Evolutionary conservation across 2,113 vertebrate species (phyloP).

Genomic region (Xenopus laevis): DNA sequence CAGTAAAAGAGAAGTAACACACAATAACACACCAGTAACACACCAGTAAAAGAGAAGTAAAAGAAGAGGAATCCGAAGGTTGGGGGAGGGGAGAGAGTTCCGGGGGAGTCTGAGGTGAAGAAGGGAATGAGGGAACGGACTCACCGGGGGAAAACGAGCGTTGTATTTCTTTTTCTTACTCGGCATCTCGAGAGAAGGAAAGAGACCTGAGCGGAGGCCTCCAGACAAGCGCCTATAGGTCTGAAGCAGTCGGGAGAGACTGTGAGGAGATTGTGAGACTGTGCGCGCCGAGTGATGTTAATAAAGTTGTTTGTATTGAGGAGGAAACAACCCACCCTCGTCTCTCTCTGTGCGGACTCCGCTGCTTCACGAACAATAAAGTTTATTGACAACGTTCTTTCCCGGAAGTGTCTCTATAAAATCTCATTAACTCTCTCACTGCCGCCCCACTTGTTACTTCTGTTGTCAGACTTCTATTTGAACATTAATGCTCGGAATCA

Average conservation of each 20-base stretch:
- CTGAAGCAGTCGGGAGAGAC: neutral
- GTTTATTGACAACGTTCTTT: constrained; percentile 1
- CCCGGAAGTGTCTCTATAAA: too few relatives aligned
- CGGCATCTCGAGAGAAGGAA: constrained; percentile 63
- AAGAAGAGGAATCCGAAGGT: too few relatives aligned
- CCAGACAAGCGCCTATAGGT: neutral
- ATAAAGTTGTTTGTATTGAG: constrained; percentile 26
- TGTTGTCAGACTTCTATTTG: too few relatives aligned
- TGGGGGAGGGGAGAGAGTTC: too few relatives aligned
- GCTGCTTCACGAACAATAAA: constrained; percentile 11
- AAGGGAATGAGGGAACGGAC: constrained; percentile 40
- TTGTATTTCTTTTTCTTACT: constrained; percentile 95
- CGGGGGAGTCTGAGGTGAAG: neutral
- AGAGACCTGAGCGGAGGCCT: neutral
- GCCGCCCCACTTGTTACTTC: too few relatives aligned
- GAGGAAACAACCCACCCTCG: neutral
- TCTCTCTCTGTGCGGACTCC: too few relatives aligned
- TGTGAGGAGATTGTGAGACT: constrained; percentile 9
- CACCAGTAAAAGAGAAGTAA: too few relatives aligned
- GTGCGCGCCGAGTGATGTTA: neutral
- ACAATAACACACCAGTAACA: too few relatives aligned
- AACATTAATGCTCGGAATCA: too few relatives aligned
- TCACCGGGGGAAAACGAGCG: constrained; percentile 85
- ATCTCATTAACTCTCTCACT: too few relatives aligned
- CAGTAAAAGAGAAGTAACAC: too few relatives aligned